Conservation (phyloP, 2,797 vertebrate genomes). For the Cryptoblepharus egeriae region DNA sequence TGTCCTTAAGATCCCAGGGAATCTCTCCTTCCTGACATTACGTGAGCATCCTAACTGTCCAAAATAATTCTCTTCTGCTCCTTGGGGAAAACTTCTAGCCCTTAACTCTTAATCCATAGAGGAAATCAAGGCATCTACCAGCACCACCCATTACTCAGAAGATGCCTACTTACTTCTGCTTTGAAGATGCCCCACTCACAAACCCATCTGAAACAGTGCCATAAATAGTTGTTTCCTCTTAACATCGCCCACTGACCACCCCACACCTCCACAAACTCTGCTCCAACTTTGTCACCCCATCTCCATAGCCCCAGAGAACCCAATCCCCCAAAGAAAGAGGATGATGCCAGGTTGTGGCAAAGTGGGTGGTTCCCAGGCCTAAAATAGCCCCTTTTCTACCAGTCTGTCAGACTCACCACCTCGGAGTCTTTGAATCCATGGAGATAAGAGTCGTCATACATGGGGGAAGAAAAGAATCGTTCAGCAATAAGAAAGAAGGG, state of each 20-base stretch:
- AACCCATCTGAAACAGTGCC: too few species aligned
- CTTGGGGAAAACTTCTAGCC: neutral
- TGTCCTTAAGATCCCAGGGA: neutral
- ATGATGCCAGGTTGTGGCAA: neutral
- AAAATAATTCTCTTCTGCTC: neutral
- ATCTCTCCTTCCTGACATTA: slow-evolving; percentile 2
- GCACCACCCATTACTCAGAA: slow-evolving; percentile 12
- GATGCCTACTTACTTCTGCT: neutral
- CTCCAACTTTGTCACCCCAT: neutral
- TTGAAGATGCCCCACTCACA: neutral
- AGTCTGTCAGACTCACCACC: slow-evolving; percentile 71
- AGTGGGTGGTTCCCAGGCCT: slow-evolving; percentile 21
- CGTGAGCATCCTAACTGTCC: slow-evolving; percentile 53
- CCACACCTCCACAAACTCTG: neutral
- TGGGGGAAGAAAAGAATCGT: slow-evolving; percentile 59
- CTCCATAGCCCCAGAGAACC: neutral
- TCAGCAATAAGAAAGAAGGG: neutral
- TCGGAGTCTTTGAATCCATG: slow-evolving; percentile 80
- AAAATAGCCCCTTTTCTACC: slow-evolving; percentile 37
- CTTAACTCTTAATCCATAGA: neutral
- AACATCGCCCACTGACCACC: neutral
- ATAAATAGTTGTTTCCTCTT: neutral
- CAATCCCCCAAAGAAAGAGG: neutral
- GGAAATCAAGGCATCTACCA: slow-evolving; percentile 12
- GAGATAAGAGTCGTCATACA: slow-evolving; percentile 79